Conservation (phyloP, 35 echinoderm and acorn worm species). For the Hemicentrotus pulcherrimus region DNA sequence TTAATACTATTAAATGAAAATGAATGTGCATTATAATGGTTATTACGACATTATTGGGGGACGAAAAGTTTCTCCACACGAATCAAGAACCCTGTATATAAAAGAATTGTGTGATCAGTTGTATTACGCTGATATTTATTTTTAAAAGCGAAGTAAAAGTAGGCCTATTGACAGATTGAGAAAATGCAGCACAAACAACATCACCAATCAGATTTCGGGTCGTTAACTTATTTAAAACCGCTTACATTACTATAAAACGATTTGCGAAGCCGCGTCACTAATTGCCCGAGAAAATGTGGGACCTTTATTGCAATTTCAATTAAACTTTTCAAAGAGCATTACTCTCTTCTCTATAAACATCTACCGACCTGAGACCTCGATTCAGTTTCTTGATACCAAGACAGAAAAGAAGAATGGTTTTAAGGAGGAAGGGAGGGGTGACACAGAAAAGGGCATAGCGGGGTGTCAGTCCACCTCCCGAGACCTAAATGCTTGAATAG, state of each 20-base stretch:
- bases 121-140: too few species aligned
- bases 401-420: background rate
- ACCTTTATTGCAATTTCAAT: background rate
- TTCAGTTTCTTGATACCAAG: background rate
- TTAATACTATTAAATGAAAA: too few species aligned
- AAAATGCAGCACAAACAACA: background rate
- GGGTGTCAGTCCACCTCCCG: background rate
- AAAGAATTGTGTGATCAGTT: too few species aligned
- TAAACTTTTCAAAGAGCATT: slow-evolving; percentile 27
- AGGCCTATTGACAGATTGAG: background rate
- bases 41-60: too few species aligned
- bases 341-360: background rate
- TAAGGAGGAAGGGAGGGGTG: background rate
- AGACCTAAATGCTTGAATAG: slow-evolving; percentile 1
- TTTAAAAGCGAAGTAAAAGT: too few species aligned
- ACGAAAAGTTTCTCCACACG: too few species aligned
- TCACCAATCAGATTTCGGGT: background rate
- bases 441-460: background rate
- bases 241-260: slow-evolving; percentile 26
- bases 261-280: background rate
- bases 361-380: background rate
- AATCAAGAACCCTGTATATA: too few species aligned
- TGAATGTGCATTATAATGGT: too few species aligned
- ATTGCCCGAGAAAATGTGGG: slow-evolving; percentile 9
- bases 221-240: background rate